phyloP scores from a whole-genome alignment of 1,140 invertebrate genomes.

The Solen grandis region DNA sequence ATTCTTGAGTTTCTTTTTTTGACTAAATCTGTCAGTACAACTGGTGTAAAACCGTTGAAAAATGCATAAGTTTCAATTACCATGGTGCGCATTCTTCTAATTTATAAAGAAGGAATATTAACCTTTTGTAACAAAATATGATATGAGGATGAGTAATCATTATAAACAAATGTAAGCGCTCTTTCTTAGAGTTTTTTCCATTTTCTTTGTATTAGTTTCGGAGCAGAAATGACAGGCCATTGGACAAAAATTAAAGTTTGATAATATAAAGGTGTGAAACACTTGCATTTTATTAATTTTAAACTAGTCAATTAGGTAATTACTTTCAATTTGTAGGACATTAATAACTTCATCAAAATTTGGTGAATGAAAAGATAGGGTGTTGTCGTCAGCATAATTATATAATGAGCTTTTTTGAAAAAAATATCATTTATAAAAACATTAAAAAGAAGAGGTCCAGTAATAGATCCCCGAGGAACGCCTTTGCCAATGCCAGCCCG shows the following conservation, averaged over 20 bases:
- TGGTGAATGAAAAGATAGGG: conserved; percentile 3
- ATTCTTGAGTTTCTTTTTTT: conserved; percentile 20
- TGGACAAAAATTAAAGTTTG: conserved; percentile 50
- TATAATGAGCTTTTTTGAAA: conserved; percentile 38
- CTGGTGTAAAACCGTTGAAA: conserved; percentile 10
- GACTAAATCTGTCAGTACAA: conserved; percentile 5
- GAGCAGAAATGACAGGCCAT: too few relatives aligned
- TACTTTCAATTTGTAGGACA: conserved; percentile 30
- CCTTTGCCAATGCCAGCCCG: conserved; percentile 18
- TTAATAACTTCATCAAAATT: not conserved
- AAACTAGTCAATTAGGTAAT: conserved; percentile 49
- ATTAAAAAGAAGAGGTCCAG: conserved; percentile 30
- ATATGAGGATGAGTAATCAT: conserved; percentile 26
- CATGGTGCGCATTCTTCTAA: conserved; percentile 9
- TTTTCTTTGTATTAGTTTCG: too few relatives aligned
- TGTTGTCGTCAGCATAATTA: conserved; percentile 28
- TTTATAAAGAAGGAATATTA: too few relatives aligned
- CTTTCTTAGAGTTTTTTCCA: conserved; percentile 42
- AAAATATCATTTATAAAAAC: conserved; percentile 47
- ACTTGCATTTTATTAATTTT: conserved; percentile 51
- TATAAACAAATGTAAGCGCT: conserved; percentile 31
- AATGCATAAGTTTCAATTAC: conserved; percentile 40
- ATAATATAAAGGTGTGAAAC: conserved; percentile 46
- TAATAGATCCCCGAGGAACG: conserved; percentile 35
- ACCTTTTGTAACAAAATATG: conserved; percentile 12